Evolutionary conservation across 1,140 invertebrate species (phyloP), one percentile per base, ranked within the genome.

Genomic region (Heliconius melpomene): DNA sequence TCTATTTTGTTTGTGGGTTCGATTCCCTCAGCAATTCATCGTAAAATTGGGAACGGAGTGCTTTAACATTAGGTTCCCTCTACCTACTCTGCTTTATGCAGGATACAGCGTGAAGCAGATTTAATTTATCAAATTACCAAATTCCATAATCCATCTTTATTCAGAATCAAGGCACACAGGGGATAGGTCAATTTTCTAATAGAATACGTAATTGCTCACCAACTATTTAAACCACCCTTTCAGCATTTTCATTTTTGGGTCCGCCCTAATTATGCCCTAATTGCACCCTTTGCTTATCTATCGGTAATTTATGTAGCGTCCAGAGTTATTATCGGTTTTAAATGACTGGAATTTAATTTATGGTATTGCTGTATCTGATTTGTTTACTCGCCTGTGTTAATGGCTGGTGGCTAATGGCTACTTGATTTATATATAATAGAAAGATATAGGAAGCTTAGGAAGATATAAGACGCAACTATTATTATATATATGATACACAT

Each of bases 171-270:
- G 20, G 57, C 72, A 74, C 76, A 79, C 78, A 72, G n/a, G n/a
- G n/a, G n/a, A n/a, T n/a, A n/a, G 23, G 50, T 7, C 52, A 26
- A 75, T 75, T 83, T 78, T 83, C 75, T 83, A 80, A 78, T 80
- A 78, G 82, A 80, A 83, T 75, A 78, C 79, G 40, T 83, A 83
- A 83, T 80, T 71, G 76, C 66, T 16, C 66, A 32, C 23, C 23
- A 77, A 82, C 73, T 80, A 80, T 73, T 74, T 36, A 52, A 72
- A 78, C 32, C 46, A 76, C 46, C 77, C 52, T 72, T 73, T 79
- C 74, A 72, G 72, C 70, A 16, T 76, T 74, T 73, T 70, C 16
- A 79, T 71, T 77, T 77, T 77, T 77, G 76, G 66, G 66, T 52
- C n/a, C 40, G 75, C 66, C 76, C 52, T 72, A 77, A 72, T 72